Percentiles rank a stretch among this genome's conserved stretches.
phyloP scores from a whole-genome alignment of 2,113 vertebrate species.

The Passerina amoena region DNA sequence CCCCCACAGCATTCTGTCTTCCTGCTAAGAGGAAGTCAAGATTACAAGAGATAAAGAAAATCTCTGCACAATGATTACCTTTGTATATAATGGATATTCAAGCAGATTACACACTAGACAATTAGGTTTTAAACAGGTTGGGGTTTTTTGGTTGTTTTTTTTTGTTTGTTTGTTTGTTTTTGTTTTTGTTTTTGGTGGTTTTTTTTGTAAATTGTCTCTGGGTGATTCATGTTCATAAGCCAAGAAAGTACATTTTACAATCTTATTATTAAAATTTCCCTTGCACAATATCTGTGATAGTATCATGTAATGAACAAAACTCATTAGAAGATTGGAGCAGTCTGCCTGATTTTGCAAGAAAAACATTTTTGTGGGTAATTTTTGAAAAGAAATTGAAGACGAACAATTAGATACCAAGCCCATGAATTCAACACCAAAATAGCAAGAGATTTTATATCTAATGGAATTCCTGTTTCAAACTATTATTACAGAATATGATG shows the following conservation, averaged over 20 bases:
- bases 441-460: background rate
- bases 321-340: background rate
- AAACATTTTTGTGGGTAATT: background rate
- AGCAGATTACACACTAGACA: background rate
- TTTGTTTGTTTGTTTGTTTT: background rate
- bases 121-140: background rate
- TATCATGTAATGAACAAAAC: background rate
- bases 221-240: background rate
- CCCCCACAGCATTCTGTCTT: background rate
- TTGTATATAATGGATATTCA: background rate
- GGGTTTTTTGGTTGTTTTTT: background rate
- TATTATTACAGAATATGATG: background rate
- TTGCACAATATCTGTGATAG: background rate
- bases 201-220: background rate
- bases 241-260: conserved; percentile 3
- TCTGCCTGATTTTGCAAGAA: background rate
- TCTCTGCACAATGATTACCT: background rate
- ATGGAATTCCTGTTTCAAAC: background rate
- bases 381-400: background rate
- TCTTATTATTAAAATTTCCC: background rate
- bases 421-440: background rate
- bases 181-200: no score
- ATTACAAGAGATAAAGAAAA: background rate
- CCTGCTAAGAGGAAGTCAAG: background rate
- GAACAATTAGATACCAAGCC: background rate